Conservation (phyloP, 2,113 vertebrate species). For the Chloroceryle aenea region DNA sequence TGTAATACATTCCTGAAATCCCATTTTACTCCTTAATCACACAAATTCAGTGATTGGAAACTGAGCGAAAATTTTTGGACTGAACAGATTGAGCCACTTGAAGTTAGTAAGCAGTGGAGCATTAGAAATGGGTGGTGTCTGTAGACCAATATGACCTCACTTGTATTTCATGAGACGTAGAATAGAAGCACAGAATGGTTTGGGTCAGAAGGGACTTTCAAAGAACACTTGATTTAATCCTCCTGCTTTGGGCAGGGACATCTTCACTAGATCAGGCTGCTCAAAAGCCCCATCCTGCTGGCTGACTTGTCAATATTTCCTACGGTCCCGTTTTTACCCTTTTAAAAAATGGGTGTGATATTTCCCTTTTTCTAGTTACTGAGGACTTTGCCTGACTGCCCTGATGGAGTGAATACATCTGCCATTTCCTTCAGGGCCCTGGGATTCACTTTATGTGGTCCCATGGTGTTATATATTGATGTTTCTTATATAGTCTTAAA, state of each 20-base stretch:
- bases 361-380: neutral
- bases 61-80: neutral
- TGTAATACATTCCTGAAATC: neutral
- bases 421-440: neutral
- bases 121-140: neutral
- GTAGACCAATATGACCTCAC: neutral
- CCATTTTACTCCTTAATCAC: neutral
- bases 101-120: neutral
- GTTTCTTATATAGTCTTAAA: neutral
- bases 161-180: neutral
- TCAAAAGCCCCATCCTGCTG: too few relatives aligned
- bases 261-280: neutral
- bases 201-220: neutral
- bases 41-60: neutral
- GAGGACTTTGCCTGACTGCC: neutral
- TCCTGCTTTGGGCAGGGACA: neutral
- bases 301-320: neutral
- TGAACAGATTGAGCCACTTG: neutral
- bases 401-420: neutral
- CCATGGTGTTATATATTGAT: neutral
- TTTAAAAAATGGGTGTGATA: neutral
- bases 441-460: neutral
- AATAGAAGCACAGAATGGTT: neutral
- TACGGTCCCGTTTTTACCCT: neutral
- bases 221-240: neutral